Evolutionary conservation across 2,797 vertebrate species (phyloP).

Genomic region (Adelosebastes latens): DNA sequence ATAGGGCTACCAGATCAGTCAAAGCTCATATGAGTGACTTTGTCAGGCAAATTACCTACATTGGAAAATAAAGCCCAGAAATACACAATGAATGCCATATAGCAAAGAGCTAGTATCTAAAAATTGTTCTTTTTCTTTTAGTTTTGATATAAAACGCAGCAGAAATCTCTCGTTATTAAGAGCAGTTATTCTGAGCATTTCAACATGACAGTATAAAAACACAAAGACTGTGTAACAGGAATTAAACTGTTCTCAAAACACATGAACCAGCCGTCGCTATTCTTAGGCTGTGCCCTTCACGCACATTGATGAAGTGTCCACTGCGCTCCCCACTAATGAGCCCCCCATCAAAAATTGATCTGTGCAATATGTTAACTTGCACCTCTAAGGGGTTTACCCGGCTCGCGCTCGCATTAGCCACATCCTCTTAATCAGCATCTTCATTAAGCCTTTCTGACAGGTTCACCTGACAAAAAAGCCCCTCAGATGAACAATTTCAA

Average conservation of each 20-base stretch:
- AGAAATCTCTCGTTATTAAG: not conserved
- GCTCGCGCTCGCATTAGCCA: constrained; percentile 12
- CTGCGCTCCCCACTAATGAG: constrained; percentile 68
- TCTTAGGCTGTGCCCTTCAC: constrained; percentile 71
- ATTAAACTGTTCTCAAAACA: constrained; percentile 18
- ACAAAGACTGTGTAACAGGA: not conserved
- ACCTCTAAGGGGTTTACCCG: constrained; percentile 44
- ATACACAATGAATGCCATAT: not conserved
- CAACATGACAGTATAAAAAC: not conserved
- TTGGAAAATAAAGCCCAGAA: not conserved
- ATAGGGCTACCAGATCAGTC: not conserved
- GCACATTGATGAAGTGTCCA: constrained; percentile 72
- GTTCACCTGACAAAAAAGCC: constrained; percentile 38
- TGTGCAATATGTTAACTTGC: constrained; percentile 52
- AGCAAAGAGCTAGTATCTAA: not conserved
- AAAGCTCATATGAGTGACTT: not conserved
- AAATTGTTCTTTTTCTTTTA: not conserved
- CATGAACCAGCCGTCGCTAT: constrained; percentile 50
- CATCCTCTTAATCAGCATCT: constrained; percentile 52
- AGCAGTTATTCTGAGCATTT: not conserved
- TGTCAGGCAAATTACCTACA: not conserved
- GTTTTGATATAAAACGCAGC: not conserved
- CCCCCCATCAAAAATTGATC: constrained; percentile 75
- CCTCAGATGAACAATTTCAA: constrained; percentile 36
- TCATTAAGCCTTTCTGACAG: constrained; percentile 43